Percentiles rank a stretch among this genome's conserved stretches.
Evolutionary conservation across 92 coral and sea anemone species (phyloP).

Genomic region (Blastomussa wellsi): DNA sequence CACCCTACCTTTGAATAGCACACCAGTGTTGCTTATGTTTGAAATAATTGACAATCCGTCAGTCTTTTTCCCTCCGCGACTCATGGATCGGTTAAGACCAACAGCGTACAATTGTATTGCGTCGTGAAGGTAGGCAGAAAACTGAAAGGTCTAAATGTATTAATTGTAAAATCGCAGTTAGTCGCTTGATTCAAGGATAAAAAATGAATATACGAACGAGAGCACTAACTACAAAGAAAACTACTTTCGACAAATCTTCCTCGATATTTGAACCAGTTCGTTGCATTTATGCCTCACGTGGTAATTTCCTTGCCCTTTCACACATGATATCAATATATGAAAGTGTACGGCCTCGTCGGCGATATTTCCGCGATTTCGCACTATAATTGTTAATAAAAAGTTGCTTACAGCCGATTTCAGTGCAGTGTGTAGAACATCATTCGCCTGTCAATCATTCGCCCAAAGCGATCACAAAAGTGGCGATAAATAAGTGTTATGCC

Average conservation of each 20-base stretch:
- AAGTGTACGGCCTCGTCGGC: too few relatives aligned
- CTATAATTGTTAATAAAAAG: too few relatives aligned
- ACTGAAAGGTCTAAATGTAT: slow-evolving; percentile 36
- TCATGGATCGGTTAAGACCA: slow-evolving; percentile 58
- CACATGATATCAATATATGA: too few relatives aligned
- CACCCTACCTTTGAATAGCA: slow-evolving; percentile 47
- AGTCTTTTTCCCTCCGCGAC: slow-evolving; percentile 43
- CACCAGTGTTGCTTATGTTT: slow-evolving; percentile 23
- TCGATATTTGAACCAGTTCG: background rate
- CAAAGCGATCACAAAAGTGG: too few relatives aligned
- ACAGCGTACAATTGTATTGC: slow-evolving; percentile 62
- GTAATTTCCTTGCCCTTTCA: background rate
- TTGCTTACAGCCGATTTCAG: too few relatives aligned
- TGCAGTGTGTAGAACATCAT: too few relatives aligned
- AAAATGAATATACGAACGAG: background rate
- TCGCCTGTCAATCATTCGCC: too few relatives aligned
- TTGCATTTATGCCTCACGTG: background rate
- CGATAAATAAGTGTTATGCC: too few relatives aligned
- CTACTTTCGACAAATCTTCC: background rate
- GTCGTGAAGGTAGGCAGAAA: slow-evolving; percentile 60
- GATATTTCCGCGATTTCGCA: too few relatives aligned
- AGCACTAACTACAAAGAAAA: background rate
- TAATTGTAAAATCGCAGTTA: background rate
- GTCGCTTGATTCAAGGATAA: background rate
- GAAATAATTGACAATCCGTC: slow-evolving; percentile 58